Conservation (phyloP, 2,797 vertebrate species). For the Hydrocynus forskahlii region DNA sequence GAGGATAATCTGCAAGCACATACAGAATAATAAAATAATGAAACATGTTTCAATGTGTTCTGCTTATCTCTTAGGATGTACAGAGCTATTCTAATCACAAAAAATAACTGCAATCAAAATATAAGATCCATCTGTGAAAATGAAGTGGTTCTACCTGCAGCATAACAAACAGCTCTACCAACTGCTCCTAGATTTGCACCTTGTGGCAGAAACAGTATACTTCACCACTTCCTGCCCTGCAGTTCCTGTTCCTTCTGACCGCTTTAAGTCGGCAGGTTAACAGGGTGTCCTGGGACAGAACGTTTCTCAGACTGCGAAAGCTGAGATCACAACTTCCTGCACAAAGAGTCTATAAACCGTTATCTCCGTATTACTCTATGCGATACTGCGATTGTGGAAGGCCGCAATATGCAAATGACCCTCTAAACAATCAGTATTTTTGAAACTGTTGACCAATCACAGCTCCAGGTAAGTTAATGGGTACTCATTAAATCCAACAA, state of each 20-base stretch:
- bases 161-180: neutral
- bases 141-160: neutral
- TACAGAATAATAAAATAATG: neutral
- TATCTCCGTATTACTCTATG: neutral
- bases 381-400: no score
- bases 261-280: constrained; percentile 33
- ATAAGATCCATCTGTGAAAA: neutral
- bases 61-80: neutral
- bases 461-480: no score
- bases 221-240: constrained; percentile 60
- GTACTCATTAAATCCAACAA: no score
- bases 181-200: constrained; percentile 46
- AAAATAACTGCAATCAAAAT: neutral
- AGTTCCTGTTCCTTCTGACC: constrained; percentile 53
- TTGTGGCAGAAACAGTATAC: constrained; percentile 34
- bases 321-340: neutral
- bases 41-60: neutral
- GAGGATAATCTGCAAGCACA: neutral
- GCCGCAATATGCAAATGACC: no score
- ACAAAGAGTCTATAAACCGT: neutral
- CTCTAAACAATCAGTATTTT: no score
- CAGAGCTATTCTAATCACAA: neutral
- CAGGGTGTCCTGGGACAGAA: constrained; percentile 26
- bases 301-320: neutral
- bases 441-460: no score